Percentiles rank a stretch among this genome's conserved stretches.
phyloP scores from a whole-genome alignment of 2,888 invertebrate genomes.

The Agelastica alni region DNA sequence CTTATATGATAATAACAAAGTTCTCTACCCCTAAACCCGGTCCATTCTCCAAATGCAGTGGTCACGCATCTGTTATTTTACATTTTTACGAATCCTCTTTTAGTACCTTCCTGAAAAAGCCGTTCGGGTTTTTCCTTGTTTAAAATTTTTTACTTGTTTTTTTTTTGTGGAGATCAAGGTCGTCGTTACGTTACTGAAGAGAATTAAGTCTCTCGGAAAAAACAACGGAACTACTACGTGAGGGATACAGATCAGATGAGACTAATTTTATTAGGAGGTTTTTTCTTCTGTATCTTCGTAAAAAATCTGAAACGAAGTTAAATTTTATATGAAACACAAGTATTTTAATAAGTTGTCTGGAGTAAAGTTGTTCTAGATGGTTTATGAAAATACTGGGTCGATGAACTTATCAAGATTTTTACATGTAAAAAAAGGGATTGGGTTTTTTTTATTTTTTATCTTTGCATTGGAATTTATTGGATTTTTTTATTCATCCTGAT shows the following conservation, averaged over 20 bases:
- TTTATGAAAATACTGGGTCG: too few relatives aligned
- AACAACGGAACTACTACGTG: not conserved
- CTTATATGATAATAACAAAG: too few relatives aligned
- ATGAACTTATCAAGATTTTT: too few relatives aligned
- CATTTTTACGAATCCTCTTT: too few relatives aligned
- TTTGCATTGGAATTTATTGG: too few relatives aligned
- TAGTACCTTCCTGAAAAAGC: not conserved
- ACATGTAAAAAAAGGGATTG: too few relatives aligned
- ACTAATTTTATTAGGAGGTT: conserved; percentile 4
- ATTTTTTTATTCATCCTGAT: too few relatives aligned
- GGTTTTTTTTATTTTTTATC: too few relatives aligned
- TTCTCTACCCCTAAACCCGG: not conserved
- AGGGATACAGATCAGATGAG: conserved; percentile 3
- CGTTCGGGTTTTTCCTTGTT: not conserved
- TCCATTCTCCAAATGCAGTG: not conserved
- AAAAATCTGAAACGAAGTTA: not conserved
- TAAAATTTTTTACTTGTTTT: not conserved
- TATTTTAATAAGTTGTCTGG: not conserved
- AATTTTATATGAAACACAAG: not conserved
- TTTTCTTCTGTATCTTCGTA: not conserved
- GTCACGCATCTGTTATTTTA: not conserved
- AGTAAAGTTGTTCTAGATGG: too few relatives aligned
- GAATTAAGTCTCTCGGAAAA: not conserved
- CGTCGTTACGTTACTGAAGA: not conserved
- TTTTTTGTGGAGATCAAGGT: not conserved